Percentiles rank a stretch among this genome's conserved stretches.
phyloP scores from a whole-genome alignment of 92 coral and sea anemone species.

The Isaurus tuberculatus region DNA sequence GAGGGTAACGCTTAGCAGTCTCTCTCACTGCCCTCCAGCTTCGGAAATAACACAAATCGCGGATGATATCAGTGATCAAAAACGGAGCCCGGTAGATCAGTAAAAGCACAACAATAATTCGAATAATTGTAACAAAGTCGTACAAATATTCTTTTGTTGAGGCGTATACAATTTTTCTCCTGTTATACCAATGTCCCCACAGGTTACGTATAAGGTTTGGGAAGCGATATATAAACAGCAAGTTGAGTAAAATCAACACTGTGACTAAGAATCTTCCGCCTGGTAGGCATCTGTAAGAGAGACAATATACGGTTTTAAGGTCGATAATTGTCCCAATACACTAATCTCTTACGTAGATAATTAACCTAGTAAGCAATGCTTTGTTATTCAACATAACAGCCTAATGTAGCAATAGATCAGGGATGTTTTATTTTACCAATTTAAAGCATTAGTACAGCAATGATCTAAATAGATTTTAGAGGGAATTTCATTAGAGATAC shows the following conservation, averaged over 20 bases:
- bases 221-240: constrained; percentile 87
- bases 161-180: constrained; percentile 80
- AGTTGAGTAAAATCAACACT: constrained; percentile 73
- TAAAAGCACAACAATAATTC: constrained; percentile 75
- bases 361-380: neutral
- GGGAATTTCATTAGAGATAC: too few species aligned
- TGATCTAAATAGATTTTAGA: neutral
- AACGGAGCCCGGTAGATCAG: constrained; percentile 95
- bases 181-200: constrained; percentile 92
- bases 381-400: neutral
- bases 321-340: neutral
- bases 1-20: constrained; percentile 91
- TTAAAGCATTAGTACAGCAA: neutral
- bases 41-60: constrained; percentile 80
- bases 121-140: constrained; percentile 79
- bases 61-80: constrained; percentile 84
- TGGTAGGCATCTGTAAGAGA: constrained; percentile 66
- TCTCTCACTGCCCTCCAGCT: constrained; percentile 97
- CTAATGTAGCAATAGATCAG: neutral
- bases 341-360: neutral
- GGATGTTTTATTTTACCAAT: neutral
- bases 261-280: constrained; percentile 76
- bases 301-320: neutral
- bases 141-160: constrained; percentile 78
- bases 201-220: constrained; percentile 80